phyloP scores from a whole-genome alignment of 2,888 invertebrate species.

The Cremastobaeus sp. region DNA sequence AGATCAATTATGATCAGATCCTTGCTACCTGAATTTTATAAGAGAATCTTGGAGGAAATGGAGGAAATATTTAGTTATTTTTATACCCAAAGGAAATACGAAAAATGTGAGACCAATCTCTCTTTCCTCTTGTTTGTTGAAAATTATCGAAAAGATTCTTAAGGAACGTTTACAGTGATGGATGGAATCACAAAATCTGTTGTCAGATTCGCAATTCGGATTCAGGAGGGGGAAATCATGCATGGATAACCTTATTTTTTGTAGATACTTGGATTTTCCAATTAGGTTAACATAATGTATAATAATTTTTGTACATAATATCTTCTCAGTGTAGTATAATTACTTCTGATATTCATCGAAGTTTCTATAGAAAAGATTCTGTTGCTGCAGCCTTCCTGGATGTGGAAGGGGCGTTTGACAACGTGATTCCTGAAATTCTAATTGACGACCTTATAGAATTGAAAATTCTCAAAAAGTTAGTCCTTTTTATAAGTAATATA shows the following conservation, averaged over 20 bases:
- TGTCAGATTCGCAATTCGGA: slow-evolving; percentile 38
- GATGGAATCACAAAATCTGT: slow-evolving; percentile 24
- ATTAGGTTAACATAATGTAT: too few species aligned
- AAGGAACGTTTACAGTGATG: slow-evolving; percentile 31
- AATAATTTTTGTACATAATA: too few species aligned
- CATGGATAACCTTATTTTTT: too few species aligned
- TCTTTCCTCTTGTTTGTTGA: slow-evolving; percentile 32
- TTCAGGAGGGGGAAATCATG: slow-evolving; percentile 48
- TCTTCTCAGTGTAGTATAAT: too few species aligned
- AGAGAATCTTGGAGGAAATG: slow-evolving; percentile 35
- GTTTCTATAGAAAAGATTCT: slow-evolving; percentile 19
- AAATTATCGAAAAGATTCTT: slow-evolving; percentile 40
- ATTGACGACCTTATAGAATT: slow-evolving; percentile 24
- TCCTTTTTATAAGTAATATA: too few species aligned
- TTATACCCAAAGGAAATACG: slow-evolving; percentile 43
- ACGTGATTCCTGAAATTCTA: slow-evolving; percentile 28
- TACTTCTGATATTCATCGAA: slow-evolving; percentile 18
- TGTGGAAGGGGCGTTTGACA: slow-evolving; percentile 22
- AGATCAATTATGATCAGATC: slow-evolving; percentile 31
- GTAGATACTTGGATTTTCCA: too few species aligned
- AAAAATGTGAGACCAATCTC: slow-evolving; percentile 46
- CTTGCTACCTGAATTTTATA: slow-evolving; percentile 28
- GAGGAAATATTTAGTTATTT: slow-evolving; percentile 34
- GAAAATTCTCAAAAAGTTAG: slow-evolving; percentile 27
- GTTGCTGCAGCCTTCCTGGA: slow-evolving; percentile 15